phyloP scores from a whole-genome alignment of 2,888 invertebrate genomes.

The Microchrysa polita region DNA sequence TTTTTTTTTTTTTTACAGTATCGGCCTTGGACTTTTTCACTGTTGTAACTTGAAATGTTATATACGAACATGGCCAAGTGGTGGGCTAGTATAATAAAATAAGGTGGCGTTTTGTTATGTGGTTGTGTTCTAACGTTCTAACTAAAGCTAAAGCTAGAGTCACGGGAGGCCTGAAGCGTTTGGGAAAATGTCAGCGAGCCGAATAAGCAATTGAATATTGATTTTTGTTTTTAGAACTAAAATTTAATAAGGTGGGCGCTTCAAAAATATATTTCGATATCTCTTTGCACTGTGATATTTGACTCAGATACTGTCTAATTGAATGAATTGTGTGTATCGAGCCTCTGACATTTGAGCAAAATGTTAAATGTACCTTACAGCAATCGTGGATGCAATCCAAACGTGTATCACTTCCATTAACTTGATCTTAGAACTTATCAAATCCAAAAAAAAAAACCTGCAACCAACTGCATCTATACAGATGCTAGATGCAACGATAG shows the following conservation, averaged over 20 bases:
- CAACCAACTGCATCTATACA: neutral
- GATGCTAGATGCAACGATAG: conserved; percentile 9
- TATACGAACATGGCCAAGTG: no score
- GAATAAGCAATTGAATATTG: no score
- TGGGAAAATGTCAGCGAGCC: conserved; percentile 37
- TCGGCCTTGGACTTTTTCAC: conserved; percentile 36
- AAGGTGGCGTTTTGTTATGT: neutral
- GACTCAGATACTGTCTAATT: no score
- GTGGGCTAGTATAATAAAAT: no score
- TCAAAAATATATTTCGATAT: no score
- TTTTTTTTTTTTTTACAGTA: conserved; percentile 34
- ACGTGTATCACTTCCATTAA: neutral
- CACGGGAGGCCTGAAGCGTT: conserved; percentile 6
- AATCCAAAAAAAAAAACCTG: neutral
- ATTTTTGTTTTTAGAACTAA: no score
- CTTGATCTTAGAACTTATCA: neutral
- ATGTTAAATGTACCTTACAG: no score
- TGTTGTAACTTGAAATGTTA: neutral
- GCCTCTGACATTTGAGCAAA: no score
- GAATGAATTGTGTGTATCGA: no score
- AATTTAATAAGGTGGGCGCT: neutral
- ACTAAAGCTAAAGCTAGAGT: neutral
- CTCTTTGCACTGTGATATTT: no score
- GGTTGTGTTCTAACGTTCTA: conserved; percentile 21
- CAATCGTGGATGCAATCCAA: no score